Percentiles rank a stretch among this genome's conserved stretches.
Evolutionary conservation across 2,797 vertebrate genomes (phyloP).

Genomic region (Centroberyx gerrardi): DNA sequence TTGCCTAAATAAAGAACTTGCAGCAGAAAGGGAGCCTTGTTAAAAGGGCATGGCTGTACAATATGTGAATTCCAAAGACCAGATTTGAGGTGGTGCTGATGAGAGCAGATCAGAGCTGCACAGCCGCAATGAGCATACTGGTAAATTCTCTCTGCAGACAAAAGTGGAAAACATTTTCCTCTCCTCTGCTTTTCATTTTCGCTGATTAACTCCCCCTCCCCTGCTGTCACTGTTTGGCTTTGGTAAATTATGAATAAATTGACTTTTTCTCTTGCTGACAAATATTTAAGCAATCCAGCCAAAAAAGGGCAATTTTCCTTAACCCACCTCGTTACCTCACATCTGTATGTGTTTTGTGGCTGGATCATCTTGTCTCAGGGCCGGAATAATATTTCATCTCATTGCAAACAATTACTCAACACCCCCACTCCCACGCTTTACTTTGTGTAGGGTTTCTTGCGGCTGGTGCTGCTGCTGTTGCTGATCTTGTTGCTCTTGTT

Average conservation of each 20-base stretch:
- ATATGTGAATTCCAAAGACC: constrained; percentile 56
- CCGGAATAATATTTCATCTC: constrained; percentile 66
- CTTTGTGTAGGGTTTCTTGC: constrained; percentile 30
- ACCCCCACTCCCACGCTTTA: constrained; percentile 48
- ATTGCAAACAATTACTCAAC: constrained; percentile 60
- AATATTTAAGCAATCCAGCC: constrained; percentile 73
- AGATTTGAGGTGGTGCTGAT: constrained; percentile 57
- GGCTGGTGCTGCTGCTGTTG: constrained; percentile 27
- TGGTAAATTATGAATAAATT: constrained; percentile 79
- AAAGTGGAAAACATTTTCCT: constrained; percentile 61
- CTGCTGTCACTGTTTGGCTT: constrained; percentile 75
- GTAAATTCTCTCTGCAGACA: constrained; percentile 55
- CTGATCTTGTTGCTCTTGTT: constrained; percentile 37
- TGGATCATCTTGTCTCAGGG: constrained; percentile 69
- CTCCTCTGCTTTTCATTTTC: constrained; percentile 68
- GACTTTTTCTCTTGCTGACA: constrained; percentile 74
- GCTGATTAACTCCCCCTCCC: constrained; percentile 63
- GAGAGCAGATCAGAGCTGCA: constrained; percentile 56
- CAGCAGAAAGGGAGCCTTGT: constrained; percentile 35
- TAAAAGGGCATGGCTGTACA: constrained; percentile 34
- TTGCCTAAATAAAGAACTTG: constrained; percentile 41
- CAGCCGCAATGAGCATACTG: constrained; percentile 49
- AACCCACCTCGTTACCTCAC: constrained; percentile 67
- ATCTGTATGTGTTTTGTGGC: constrained; percentile 73
- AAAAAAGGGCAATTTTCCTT: constrained; percentile 64